Evolutionary conservation across 2,113 vertebrate species (phyloP).

Genomic region (Prietella phreatophila): DNA sequence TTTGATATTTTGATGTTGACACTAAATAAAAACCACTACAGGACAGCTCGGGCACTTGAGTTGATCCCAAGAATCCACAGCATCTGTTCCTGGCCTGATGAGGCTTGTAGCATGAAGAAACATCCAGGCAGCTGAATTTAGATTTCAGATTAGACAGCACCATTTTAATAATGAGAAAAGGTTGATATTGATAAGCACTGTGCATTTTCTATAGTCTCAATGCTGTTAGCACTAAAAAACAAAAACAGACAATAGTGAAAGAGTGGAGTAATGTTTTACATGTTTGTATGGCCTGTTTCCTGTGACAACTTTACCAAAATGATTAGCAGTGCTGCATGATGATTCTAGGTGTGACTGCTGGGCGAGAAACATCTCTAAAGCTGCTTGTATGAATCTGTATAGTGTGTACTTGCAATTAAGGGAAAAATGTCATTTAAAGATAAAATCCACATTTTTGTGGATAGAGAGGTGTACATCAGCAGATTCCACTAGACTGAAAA

Average conservation of each 20-base stretch:
- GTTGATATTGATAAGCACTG: not conserved
- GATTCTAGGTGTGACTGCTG: not conserved
- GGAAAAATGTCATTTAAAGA: not conserved
- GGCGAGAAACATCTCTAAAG: not conserved
- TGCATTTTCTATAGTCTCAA: not conserved
- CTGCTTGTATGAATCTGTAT: not conserved
- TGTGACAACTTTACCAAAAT: slow-evolving; percentile 9
- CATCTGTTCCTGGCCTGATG: slow-evolving; percentile 18
- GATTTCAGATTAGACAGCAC: not conserved
- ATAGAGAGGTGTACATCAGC: slow-evolving; percentile 15
- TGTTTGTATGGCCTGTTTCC: not conserved
- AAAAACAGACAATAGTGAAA: not conserved
- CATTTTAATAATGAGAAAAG: not conserved
- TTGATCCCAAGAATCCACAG: not conserved
- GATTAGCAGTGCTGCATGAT: not conserved
- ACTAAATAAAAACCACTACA: not conserved
- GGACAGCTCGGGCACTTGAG: slow-evolving; percentile 8
- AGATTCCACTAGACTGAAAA: slow-evolving; percentile 42
- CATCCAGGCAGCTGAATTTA: not conserved
- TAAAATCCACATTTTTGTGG: not conserved
- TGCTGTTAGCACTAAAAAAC: not conserved
- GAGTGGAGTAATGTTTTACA: not conserved
- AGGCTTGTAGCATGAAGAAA: not conserved
- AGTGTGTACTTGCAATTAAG: not conserved
- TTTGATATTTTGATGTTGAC: not conserved